A percentile compares a stretch with the other conserved stretches of the same genome.
These are phyloP conservation scores for Tiliqua scincoides DNA, from an alignment of 2,113 vertebrate genomes.

Conservation along the genomic window DNA sequence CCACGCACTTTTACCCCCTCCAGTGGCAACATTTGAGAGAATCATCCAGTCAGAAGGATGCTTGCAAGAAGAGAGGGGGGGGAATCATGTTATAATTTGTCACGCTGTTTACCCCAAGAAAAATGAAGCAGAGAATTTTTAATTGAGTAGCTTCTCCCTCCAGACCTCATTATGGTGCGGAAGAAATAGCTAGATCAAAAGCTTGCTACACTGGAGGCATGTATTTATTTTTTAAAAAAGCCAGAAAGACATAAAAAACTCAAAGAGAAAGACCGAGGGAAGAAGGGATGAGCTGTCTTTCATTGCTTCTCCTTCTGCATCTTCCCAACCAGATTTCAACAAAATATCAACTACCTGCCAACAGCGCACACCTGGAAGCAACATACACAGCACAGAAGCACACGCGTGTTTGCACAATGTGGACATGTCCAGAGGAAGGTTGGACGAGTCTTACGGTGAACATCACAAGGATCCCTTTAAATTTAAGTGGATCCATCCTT, in stretches of 20 bases:
- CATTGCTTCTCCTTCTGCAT: constrained; percentile 6
- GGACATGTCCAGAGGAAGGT: no score
- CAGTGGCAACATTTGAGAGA: constrained; percentile 8
- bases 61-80: background rate
- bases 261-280: background rate
- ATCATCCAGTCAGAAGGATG: constrained; percentile 4
- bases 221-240: no score
- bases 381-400: background rate
- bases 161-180: constrained; percentile 21
- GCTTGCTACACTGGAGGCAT: constrained; percentile 2
- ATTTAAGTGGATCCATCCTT: no score
- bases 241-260: constrained; percentile 58
- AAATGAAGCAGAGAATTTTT: constrained; percentile 38
- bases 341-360: background rate
- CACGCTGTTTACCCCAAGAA: constrained; percentile 13
- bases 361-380: background rate
- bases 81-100: background rate
- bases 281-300: constrained; percentile 7
- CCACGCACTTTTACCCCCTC: constrained; percentile 27
- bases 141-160: constrained; percentile 41
- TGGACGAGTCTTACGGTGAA: no score
- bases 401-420: background rate
- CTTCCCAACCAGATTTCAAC: background rate
- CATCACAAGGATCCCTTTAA: no score
- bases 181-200: background rate